Percentiles rank a stretch among this genome's conserved stretches.
Evolutionary conservation across 1,140 invertebrate genomes (phyloP).

Genomic region (Pseudoatta argentina): DNA sequence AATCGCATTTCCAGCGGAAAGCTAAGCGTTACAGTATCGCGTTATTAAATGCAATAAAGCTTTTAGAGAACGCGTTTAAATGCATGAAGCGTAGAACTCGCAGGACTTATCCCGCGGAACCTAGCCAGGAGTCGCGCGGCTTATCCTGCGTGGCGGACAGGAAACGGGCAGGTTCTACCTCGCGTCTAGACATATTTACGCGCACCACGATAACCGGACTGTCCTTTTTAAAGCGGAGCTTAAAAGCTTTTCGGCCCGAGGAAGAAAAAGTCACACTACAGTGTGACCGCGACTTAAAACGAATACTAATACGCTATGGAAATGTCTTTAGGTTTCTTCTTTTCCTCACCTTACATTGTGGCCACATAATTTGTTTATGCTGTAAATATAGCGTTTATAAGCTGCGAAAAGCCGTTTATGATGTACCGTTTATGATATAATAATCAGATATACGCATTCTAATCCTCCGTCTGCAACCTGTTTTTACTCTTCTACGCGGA

Average conservation of each 20-base stretch:
- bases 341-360: conserved; percentile 6
- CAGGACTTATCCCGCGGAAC: conserved; percentile 59
- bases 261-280: conserved; percentile 59
- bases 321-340: conserved; percentile 42
- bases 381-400: background rate
- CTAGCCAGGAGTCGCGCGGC: conserved; percentile 44
- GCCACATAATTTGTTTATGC: background rate
- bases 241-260: conserved; percentile 77
- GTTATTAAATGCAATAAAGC: conserved; percentile 76
- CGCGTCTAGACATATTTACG: conserved; percentile 78
- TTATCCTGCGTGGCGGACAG: conserved; percentile 67
- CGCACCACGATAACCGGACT: conserved; percentile 79
- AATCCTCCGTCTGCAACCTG: too few relatives aligned
- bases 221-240: conserved; percentile 77
- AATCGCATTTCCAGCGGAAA: conserved; percentile 11
- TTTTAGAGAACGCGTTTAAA: conserved; percentile 80
- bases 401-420: background rate
- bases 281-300: conserved; percentile 66
- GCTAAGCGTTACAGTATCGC: conserved; percentile 25
- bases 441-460: background rate
- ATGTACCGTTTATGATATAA: background rate
- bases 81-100: conserved; percentile 77
- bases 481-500: too few relatives aligned
- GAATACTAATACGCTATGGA: conserved; percentile 69
- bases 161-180: conserved; percentile 57